Evolutionary conservation across 2,888 invertebrate species (phyloP).

Genomic region (Meliscaeva auricollis): DNA sequence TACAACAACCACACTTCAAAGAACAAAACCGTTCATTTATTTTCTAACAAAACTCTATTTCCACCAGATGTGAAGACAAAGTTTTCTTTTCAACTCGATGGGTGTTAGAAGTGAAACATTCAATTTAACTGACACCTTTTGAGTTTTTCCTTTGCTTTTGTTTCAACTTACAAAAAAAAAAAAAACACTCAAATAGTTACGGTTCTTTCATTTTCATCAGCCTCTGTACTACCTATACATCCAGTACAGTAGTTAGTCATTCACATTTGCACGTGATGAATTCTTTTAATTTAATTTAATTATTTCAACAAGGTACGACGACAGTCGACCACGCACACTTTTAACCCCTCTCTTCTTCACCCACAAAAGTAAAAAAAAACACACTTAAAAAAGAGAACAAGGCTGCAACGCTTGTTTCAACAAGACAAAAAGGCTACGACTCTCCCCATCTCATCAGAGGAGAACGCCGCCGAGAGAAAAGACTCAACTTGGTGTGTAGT

Average conservation of each 20-base stretch:
- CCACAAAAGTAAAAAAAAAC: neutral
- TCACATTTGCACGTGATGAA: constrained; percentile 67
- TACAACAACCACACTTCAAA: constrained; percentile 32
- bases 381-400: constrained; percentile 11
- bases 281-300: constrained; percentile 74
- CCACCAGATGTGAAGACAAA: constrained; percentile 31
- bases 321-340: constrained; percentile 41
- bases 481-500: constrained; percentile 9
- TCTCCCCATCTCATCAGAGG: neutral
- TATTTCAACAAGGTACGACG: constrained; percentile 63
- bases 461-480: neutral
- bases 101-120: constrained; percentile 42
- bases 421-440: neutral
- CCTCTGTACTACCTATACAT: neutral
- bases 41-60: constrained; percentile 9
- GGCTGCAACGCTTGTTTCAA: constrained; percentile 23
- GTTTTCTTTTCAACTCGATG: constrained; percentile 34
- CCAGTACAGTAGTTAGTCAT: neutral
- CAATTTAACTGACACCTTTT: constrained; percentile 53
- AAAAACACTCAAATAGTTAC: constrained; percentile 5
- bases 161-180: neutral
- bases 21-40: constrained; percentile 23
- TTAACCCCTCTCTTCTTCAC: neutral
- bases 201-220: no score
- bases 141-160: constrained; percentile 9